Evolutionary conservation across 2,797 vertebrate genomes (phyloP), one percentile per base, ranked within the genome.

Genomic region (Euthynnus affinis): DNA sequence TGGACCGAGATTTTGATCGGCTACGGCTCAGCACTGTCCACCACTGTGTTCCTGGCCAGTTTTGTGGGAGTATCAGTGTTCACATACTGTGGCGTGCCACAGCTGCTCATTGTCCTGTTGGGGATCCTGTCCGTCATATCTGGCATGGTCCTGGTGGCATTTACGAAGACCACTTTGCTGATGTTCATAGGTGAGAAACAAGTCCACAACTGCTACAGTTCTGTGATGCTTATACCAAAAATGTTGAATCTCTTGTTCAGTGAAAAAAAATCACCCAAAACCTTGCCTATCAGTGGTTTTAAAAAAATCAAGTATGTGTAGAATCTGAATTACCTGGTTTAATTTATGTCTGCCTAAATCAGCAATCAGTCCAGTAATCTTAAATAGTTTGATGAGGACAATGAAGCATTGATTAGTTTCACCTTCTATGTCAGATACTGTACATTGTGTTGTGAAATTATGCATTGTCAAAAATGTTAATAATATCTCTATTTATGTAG

Each of bases 1-100:
- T 99, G 98, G 98, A 95, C 91, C 42, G 97, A 96, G 92, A 94
- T 99, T 15, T 94, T 97, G 81, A 95, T 99, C 65, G 98, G 98
- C 76, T 99, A 98, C 1, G 97, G 98, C 40, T 93, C 96, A 1
- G 97, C 96, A 0, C 79, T 97, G 12, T 95, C 92, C 63, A 96
- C 96, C 13, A 74, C 93, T 0, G 83, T 96, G 42, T 99, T 97
- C 52, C 71, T 98, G 64, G 91, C 80, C 56, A 98, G 98, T 85
- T 99, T 99, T 78, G 29, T 96, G 7, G 98, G 97, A 40, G 93
- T 99, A 67, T 92, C 89, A 4, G 23, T 90, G 1, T 92, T 99
- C 78, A 96, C 97, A 2, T 95, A 91, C 80, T 98, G 94, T 51
- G 91, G 94, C 25, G 86, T 97, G 74, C 92, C 95, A 67, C 96